A percentile compares a stretch with the other conserved stretches of the same genome.
Evolutionary conservation across 2,888 invertebrate species (phyloP).

Genomic region (Acleris laterana): DNA sequence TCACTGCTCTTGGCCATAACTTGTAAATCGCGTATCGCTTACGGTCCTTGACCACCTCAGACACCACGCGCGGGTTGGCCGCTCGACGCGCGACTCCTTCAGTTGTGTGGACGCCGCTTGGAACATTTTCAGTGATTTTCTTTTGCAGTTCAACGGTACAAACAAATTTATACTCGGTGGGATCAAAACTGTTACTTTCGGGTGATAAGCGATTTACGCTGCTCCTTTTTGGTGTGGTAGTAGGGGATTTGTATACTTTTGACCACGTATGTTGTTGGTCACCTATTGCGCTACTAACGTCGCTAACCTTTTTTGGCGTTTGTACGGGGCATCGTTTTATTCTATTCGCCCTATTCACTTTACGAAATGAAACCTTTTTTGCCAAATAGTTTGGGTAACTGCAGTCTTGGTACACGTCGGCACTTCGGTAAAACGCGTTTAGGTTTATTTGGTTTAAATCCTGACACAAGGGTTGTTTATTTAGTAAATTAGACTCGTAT

Average conservation of each 20-base stretch:
- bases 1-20: conserved; percentile 46
- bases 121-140: background rate
- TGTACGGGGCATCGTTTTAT: conserved; percentile 34
- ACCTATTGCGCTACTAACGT: conserved; percentile 40
- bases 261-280: conserved; percentile 55
- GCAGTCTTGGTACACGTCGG: conserved; percentile 64
- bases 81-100: background rate
- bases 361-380: conserved; percentile 38
- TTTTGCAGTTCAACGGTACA: conserved; percentile 7
- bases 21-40: conserved; percentile 1
- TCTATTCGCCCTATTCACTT: conserved; percentile 23
- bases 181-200: conserved; percentile 3
- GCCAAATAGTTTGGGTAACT: conserved; percentile 46
- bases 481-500: conserved; percentile 36
- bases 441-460: conserved; percentile 46
- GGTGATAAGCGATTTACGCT: background rate
- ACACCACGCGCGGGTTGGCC: background rate
- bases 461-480: conserved; percentile 39
- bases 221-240: conserved; percentile 11
- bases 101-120: background rate
- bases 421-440: conserved; percentile 51
- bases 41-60: background rate
- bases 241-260: conserved; percentile 60
- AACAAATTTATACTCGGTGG: conserved; percentile 3
- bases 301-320: conserved; percentile 22